Base-by-base conservation (phyloP, 2,113 vertebrate species). In the Andinoacara biseriatus region DNA sequence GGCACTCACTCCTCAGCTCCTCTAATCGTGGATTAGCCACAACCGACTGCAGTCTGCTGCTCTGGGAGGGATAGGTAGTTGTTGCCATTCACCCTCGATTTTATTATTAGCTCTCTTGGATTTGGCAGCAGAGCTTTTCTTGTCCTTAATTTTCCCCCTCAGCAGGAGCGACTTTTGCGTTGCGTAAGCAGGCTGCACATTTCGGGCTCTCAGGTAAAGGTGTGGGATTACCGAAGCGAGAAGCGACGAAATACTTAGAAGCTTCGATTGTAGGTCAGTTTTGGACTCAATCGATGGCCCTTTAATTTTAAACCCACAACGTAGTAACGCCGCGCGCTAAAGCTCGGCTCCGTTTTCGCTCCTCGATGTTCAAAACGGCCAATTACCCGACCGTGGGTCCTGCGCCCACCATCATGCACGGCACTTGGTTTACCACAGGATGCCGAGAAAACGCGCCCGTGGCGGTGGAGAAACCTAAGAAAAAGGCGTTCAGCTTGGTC, bases 401-500 rank as follows among this genome's bases (percentile, higher is more conserved):
- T 59, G 87, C 93, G 76, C 96, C 94, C 92, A 86, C 93, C 91
- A 81, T 94, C 92, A 95, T 93, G 92, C 94, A 87, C 94, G 95
- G 96, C 43, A 93, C 95, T 74, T 95, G 96, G 94, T 85, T 96
- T 29, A 81, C 92, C 78, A 78, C 93, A 40, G 96, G 94, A 81
- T 96, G 95, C 94, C 78, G 95, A 86, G 95, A 86, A 60, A 94
- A 95, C 95, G 93, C 78, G 88, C 94, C 96, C 87, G 96, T 94
- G 87, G 94, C 94, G 69, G 91, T 91, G 91, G 95, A 96, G 94
- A 97, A 97, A 86, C 95, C 96, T 59, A 95, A 95, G 94, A 98
- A 96, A 94, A 98, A 96, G 93, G 95, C 97, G 88, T 98, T 99
- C 95, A 97, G 95, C 89, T 94, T 99, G 94, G 97, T 96, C 89